Evolutionary conservation across 2,888 invertebrate genomes (phyloP), one percentile per base, ranked within the genome.

Genomic region (Sericinus montela): DNA sequence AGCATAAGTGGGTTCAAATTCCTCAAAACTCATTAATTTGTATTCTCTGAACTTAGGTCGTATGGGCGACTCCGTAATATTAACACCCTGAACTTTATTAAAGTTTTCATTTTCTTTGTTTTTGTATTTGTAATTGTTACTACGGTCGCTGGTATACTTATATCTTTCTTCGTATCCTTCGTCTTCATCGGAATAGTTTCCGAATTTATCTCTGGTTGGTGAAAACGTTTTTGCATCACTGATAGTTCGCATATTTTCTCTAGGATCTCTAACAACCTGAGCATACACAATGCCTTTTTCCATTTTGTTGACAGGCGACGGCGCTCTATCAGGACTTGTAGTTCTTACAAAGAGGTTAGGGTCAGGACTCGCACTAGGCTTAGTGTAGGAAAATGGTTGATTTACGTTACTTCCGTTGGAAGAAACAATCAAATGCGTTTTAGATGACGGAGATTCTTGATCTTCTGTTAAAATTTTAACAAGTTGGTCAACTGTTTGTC

Each of bases 381-480:
- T 89, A 3, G 93, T 94, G 63, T 96, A 96, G 0, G 95, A 96
- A 77, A 96, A 96, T 25, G 95, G 95, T 67, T 94, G 92, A 67
- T 94, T 94, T 58, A 91, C 91, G 67, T 94, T 94, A 57, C 91
- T 91, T 36, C 92, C 91, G 56, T 91, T 91, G 42, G 91, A 81
- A 19, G 92, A 91, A 13, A 91, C 85, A 47, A 93, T 90, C 72
- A 93, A 83, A 65, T 91, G 91, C 28, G 91, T 77, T 63, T 91
- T 92, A 1, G 93, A 92, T 38, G 93, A 92, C 0, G 93, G 91
- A 8, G 93, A 91, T 42, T 91, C 87, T 59, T 92, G 92, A 60
- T 94, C 94, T 77, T 92, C 92, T 54, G 92, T 94, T 51, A 95
- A 75, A 57, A 94, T 91, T 67, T 92, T 93, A 25, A 95, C 93